Evolutionary conservation across 2,888 invertebrate genomes (phyloP), one percentile per base, ranked within the genome.

Genomic region (Xanthorhoe designata): DNA sequence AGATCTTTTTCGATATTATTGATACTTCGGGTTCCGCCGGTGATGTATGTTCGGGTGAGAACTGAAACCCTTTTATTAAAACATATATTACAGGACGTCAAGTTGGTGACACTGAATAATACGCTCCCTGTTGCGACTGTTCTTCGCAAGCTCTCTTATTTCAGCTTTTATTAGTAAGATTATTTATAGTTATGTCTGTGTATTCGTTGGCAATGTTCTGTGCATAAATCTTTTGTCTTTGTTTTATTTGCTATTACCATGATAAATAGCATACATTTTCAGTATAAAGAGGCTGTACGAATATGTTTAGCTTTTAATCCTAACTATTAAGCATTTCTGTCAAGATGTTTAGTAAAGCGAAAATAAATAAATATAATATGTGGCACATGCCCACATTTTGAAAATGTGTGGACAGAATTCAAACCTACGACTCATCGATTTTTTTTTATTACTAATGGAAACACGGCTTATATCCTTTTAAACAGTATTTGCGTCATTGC

Each of bases 31-130:
- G 86, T 84, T 85, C 88, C 83, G 84, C 77, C 80, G 74, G 86
- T 90, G 90, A 91, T 89, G 83, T 90, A 92, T 88, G 89, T 86
- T 84, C 85, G 86, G 87, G 87, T 83, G 88, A 84, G 88, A 90
- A 88, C 90, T 90, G 90, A 88, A 91, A 91, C 90, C 91, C 91
- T 92, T 92, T 92, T 92, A 92, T 93, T 92, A 92, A 92, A 91
- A 90, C 92, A 92, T 92, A 92, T 91, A 92, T 93, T 92, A 92
- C 81, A 79, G 82, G 84, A 86, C 92, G 90, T 86, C 91, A 83
- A 84, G 89, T 74, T 78, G 74, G 83, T 90, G 92, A 92, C 92
- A 92, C 86, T 91, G 92, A 93, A 92, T 91, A 91, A 93, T 92
- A 91, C 78, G 84, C 86, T 89, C 86, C 86, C 86, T 89, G 89